Conservation (phyloP, 2,797 vertebrate species). For the Etheostoma perlongum region DNA sequence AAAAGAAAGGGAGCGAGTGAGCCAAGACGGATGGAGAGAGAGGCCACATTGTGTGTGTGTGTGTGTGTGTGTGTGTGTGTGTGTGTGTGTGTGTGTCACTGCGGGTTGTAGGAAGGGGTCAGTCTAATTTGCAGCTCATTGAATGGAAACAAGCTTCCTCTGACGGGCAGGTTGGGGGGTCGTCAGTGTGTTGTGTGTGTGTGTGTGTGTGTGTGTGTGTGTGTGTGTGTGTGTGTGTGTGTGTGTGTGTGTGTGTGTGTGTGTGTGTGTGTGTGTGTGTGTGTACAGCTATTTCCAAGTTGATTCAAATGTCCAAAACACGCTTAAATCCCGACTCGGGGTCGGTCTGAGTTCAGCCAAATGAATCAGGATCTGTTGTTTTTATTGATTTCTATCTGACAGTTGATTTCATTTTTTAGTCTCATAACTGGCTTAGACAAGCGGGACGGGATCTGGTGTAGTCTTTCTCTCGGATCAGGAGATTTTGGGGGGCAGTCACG, state of each 20-base stretch:
- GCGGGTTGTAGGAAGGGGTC: conserved; percentile 52
- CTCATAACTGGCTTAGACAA: no score
- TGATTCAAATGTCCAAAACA: background rate
- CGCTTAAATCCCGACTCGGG: no score
- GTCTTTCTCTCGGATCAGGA: no score
- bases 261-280: conserved; percentile 6
- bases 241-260: conserved; percentile 4
- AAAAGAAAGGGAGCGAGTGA: conserved; percentile 53
- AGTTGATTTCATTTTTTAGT: no score
- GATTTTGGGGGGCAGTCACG: no score
- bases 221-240: conserved; percentile 1
- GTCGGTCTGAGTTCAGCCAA: no score
- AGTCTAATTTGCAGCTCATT: conserved; percentile 72
- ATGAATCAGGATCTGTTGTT: no score
- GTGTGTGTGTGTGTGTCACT: background rate
- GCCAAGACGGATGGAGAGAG: conserved; percentile 60
- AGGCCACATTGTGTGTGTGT: background rate
- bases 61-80: no score
- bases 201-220: background rate
- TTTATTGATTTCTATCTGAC: no score
- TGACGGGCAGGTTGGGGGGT: conserved; percentile 58
- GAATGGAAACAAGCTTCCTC: conserved; percentile 70
- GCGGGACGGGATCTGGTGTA: no score
- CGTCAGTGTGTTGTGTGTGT: background rate
- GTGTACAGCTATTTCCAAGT: conserved; percentile 1